These are phyloP conservation scores for Agonopterix arenella DNA, from an alignment of 2,888 invertebrate genomes.

Conservation along the genomic window DNA sequence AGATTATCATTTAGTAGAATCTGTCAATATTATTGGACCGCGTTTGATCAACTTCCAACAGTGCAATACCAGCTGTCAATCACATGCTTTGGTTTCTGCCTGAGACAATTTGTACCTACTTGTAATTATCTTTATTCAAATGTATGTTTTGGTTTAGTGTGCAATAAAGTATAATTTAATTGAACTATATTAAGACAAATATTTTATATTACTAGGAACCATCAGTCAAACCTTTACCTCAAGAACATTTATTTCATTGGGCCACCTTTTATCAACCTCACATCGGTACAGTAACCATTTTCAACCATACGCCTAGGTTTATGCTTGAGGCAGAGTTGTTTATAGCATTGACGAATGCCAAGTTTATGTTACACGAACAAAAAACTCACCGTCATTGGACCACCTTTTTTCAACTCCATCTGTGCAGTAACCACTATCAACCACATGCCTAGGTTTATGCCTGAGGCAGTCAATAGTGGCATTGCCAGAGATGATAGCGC, in stretches of 20 bases:
- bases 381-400: slow-evolving; percentile 84
- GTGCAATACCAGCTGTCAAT: slow-evolving; percentile 95
- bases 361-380: not conserved
- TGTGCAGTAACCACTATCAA: slow-evolving; percentile 94
- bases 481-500: slow-evolving; percentile 58
- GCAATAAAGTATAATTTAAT: too few relatives aligned
- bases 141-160: too few relatives aligned
- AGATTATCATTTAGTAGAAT: not conserved
- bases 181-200: too few relatives aligned
- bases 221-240: too few relatives aligned
- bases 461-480: slow-evolving; percentile 69
- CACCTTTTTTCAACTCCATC: slow-evolving; percentile 89
- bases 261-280: slow-evolving; percentile 88
- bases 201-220: too few relatives aligned
- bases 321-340: slow-evolving; percentile 57
- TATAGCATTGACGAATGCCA: slow-evolving; percentile 41
- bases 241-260: slow-evolving; percentile 52
- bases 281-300: slow-evolving; percentile 93
- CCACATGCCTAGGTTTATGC: slow-evolving; percentile 80
- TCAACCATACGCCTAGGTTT: slow-evolving; percentile 85
- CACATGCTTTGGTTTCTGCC: slow-evolving; percentile 79
- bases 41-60: slow-evolving; percentile 86
- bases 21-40: slow-evolving; percentile 88
- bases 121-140: too few relatives aligned
- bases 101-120: slow-evolving; percentile 38